Base-by-base conservation (phyloP, 1,140 invertebrate species). In the Caenorhabditis briggsae region DNA sequence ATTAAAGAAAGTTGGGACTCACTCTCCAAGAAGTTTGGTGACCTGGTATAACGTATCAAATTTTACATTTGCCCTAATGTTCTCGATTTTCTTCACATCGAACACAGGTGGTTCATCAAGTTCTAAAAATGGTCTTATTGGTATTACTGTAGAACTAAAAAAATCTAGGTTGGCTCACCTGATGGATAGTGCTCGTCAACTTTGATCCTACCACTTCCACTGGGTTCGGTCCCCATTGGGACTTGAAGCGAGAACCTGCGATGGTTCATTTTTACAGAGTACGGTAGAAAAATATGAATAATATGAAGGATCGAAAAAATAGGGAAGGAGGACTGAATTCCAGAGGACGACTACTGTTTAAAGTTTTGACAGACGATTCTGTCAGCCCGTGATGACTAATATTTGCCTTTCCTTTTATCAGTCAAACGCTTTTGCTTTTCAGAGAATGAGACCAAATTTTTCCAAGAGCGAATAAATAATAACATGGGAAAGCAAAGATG, bases 21-120 rank as follows among this genome's bases (percentile, higher is more conserved):
- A 93, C 93, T 93, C 93, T 83, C 93, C 93, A 5, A 94, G 89
- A n/a, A 88, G 82, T 48, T 93, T 93, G 18, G 87, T 91, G 7
- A 94, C 88, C 48, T 92, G 90, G 89, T 93, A 94, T 55, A 92
- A 91, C 43, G 93, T 92, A n/a, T 92, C 92, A 16, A 94, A 92
- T 91, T 93, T 87, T 2, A 84, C 86, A 85, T 85, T 61, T 1
- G 82, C 25, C 25, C 86, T 11, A 50, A 87, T 87, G 48, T 70
- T 93, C 86, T 92, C 90, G 70, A 93, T 91, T 65, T 91, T 93
- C 84, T 91, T 92, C 1, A 94, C 90, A 65, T 93, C 93, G 89
- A 94, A 94, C 43, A 93, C 92, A 14, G 90, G 90, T 61, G 92
- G 48, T 18, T 87, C 82, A 84, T 86, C 78, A 56, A 61, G 64